Evolutionary conservation across 2,888 invertebrate genomes (phyloP), one percentile per base, ranked within the genome.

Genomic region (Tiliacea aurago): DNA sequence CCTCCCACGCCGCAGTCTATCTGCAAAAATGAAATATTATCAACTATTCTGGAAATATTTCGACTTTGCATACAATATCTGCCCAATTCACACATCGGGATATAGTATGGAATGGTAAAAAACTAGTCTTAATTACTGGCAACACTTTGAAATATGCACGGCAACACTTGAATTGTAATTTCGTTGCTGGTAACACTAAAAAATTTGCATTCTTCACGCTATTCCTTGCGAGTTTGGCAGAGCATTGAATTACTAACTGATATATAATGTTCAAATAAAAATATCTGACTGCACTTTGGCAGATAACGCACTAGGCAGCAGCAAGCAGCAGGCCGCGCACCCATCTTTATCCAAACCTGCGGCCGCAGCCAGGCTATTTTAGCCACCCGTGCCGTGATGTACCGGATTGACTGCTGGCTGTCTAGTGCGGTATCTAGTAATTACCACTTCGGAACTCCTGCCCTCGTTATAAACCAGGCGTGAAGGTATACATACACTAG

Each of bases 81-180:
- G 86, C 84, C 80, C 82, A 89, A 87, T 84, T 84, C 86, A 88
- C 88, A 88, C 87, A 87, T 85, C 87, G 86, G 87, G 80, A 84
- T 81, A 80, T 63, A 79, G 77, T 73, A 78, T 61, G 58, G 62
- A 72, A 81, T 78, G 66, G 61, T 43, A 84, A 56, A 74, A 81
- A 83, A 86, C 83, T 87, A 78, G 79, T 79, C 69, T 79, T 74
- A 71, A 65, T 45, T 80, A 67, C 70, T 85, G 75, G 83, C 87
- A 85, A 76, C 81, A 76, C n/a, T 55, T 18, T 23, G 10, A 23
- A 28, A 23, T 28, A 51, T 66, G 41, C 28, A 80, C 66, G 69
- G 63, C 70, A 78, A 70, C 78, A 70, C 13, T 23, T 23, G 20
- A 43, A 11, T n/a, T 49, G 49, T 49, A 37, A 69, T 70, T 55